Conservation (phyloP, 2,888 invertebrate genomes). For the Hemaris fuciformis region DNA sequence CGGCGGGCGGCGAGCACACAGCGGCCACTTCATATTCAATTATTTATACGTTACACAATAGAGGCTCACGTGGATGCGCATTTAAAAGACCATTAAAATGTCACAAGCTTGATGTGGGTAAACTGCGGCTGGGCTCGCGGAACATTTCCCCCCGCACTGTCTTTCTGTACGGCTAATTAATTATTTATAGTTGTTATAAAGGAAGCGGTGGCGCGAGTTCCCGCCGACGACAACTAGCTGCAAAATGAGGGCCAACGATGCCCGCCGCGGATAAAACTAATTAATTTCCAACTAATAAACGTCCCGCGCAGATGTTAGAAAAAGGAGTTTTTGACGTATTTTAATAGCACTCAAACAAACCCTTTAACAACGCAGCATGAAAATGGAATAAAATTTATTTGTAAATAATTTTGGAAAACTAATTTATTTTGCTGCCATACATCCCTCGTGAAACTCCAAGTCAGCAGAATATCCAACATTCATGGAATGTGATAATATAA, state of each 20-base stretch:
- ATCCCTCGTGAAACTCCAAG: too few relatives aligned
- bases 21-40: slow-evolving; percentile 49
- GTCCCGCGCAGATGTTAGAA: slow-evolving; percentile 21
- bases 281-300: slow-evolving; percentile 45
- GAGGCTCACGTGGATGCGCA: slow-evolving; percentile 53
- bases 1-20: slow-evolving; percentile 23
- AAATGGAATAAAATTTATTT: too few relatives aligned
- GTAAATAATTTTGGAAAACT: too few relatives aligned
- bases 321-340: slow-evolving; percentile 25
- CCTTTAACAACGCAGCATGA: too few relatives aligned
- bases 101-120: slow-evolving; percentile 67
- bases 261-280: slow-evolving; percentile 22
- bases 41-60: slow-evolving; percentile 52
- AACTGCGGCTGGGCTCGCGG: slow-evolving; percentile 41
- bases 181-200: slow-evolving; percentile 70
- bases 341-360: slow-evolving; percentile 26
- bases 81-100: slow-evolving; percentile 75
- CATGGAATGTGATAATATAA: too few relatives aligned
- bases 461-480: too few relatives aligned
- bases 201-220: slow-evolving; percentile 28
- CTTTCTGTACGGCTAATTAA: slow-evolving; percentile 54
- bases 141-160: neutral
- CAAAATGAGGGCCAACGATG: slow-evolving; percentile 2
- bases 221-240: neutral
- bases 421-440: too few relatives aligned